phyloP scores from a whole-genome alignment of 35 echinoderm and acorn worm genomes.

The Holothuria glaberrima region DNA sequence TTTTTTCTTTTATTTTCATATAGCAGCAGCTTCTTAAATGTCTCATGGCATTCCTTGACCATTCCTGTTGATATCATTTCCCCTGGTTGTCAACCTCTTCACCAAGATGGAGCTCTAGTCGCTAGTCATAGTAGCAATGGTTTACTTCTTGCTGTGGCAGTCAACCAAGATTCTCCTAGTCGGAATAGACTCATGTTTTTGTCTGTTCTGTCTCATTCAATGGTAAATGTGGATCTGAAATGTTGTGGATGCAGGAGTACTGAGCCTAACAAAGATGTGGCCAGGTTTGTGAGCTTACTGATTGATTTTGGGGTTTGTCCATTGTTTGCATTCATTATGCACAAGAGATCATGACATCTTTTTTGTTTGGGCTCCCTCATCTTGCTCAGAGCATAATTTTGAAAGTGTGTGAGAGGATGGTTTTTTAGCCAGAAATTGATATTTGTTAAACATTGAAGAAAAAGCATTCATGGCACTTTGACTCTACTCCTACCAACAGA shows the following conservation, averaged over 20 bases:
- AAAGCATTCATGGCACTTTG: no score
- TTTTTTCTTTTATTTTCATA: neutral
- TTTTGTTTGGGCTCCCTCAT: no score
- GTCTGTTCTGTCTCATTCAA: constrained; percentile 71
- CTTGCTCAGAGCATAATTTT: no score
- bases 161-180: constrained; percentile 75
- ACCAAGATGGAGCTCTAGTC: constrained; percentile 69
- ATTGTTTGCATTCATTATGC: no score
- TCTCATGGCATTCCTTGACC: constrained; percentile 68
- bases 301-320: no score
- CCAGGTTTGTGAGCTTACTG: constrained; percentile 60
- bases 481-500: no score
- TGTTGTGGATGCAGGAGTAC: constrained; percentile 71
- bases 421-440: no score
- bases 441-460: no score
- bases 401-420: no score
- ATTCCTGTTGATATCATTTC: constrained; percentile 67
- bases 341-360: no score
- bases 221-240: constrained; percentile 72
- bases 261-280: constrained; percentile 54
- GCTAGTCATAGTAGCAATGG: constrained; percentile 62
- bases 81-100: constrained; percentile 60
- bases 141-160: constrained; percentile 67
- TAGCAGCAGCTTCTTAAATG: constrained; percentile 61
- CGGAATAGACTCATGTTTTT: constrained; percentile 69